A percentile compares a stretch with the other conserved stretches of the same genome.
Evolutionary conservation across 1,140 invertebrate genomes (phyloP).

Genomic region (Atta texana): DNA sequence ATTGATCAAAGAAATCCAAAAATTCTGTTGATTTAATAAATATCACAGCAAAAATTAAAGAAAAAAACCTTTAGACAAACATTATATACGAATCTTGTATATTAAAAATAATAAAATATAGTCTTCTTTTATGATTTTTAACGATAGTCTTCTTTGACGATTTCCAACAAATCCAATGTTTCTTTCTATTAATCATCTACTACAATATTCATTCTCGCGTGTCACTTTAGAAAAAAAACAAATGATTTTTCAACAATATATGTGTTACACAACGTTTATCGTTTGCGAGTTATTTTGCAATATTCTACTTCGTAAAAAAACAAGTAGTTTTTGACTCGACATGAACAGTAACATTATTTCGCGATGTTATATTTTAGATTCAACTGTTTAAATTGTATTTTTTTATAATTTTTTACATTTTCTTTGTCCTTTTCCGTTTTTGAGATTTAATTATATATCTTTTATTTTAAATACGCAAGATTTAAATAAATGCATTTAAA

Average conservation of each 20-base stretch:
- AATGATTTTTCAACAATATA: conserved; percentile 34
- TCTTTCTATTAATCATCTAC: background rate
- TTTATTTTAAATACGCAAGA: background rate
- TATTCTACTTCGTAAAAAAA: conserved; percentile 2
- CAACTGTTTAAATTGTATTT: background rate
- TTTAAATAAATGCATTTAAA: conserved; percentile 3
- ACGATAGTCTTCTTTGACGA: background rate
- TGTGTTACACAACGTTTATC: conserved; percentile 58
- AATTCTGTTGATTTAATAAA: background rate
- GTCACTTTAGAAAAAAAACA: conserved; percentile 16
- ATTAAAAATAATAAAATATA: background rate
- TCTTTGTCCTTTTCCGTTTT: background rate
- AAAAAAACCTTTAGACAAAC: background rate
- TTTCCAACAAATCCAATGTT: background rate
- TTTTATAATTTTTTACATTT: background rate
- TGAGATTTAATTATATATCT: background rate
- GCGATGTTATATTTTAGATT: conserved; percentile 10
- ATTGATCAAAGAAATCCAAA: background rate
- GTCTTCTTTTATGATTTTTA: background rate
- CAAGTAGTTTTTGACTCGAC: conserved; percentile 7
- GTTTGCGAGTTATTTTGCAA: conserved; percentile 27
- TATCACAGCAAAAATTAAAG: background rate
- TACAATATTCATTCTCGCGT: background rate
- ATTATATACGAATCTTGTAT: background rate
- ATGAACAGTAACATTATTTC: background rate